Percentiles rank a stretch among this genome's conserved stretches.
These are phyloP conservation scores for Odocoileus hemionus DNA, from an alignment of 2,113 vertebrate species.

Conservation along the genomic window DNA sequence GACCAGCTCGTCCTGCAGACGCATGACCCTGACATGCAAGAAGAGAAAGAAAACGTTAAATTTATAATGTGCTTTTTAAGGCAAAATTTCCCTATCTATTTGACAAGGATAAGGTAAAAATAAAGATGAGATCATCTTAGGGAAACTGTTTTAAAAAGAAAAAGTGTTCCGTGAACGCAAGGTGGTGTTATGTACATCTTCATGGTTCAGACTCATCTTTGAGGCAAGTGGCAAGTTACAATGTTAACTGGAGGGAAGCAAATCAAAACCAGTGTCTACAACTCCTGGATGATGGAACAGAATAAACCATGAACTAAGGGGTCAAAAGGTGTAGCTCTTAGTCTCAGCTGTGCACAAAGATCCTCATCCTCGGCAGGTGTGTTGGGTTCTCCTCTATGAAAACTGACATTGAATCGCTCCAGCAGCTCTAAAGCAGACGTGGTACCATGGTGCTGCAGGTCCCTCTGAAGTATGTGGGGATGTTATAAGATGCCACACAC, in stretches of 20 bases:
- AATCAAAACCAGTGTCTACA: neutral
- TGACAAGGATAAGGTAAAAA: conserved; percentile 44
- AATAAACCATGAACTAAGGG: neutral
- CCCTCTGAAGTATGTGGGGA: neutral
- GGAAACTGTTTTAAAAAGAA: conserved; percentile 33
- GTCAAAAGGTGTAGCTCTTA: neutral
- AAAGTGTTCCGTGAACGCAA: conserved; percentile 32
- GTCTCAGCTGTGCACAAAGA: neutral
- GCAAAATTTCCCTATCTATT: conserved; percentile 22
- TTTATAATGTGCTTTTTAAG: neutral
- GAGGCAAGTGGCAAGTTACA: conserved; percentile 36
- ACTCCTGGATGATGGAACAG: neutral
- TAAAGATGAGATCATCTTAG: conserved; percentile 38
- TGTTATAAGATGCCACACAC: neutral
- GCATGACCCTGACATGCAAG: conserved; percentile 82
- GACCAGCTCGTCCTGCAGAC: conserved; percentile 95
- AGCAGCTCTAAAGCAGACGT: neutral
- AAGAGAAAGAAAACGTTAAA: neutral
- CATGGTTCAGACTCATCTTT: neutral
- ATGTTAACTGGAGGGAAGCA: conserved; percentile 23
- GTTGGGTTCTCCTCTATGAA: neutral
- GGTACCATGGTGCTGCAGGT: neutral
- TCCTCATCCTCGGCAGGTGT: neutral
- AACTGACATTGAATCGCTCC: neutral
- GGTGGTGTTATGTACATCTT: conserved; percentile 35